These are phyloP conservation scores for Aporophyla lueneburgensis DNA, from an alignment of 2,888 invertebrate species.

Conservation along the genomic window DNA sequence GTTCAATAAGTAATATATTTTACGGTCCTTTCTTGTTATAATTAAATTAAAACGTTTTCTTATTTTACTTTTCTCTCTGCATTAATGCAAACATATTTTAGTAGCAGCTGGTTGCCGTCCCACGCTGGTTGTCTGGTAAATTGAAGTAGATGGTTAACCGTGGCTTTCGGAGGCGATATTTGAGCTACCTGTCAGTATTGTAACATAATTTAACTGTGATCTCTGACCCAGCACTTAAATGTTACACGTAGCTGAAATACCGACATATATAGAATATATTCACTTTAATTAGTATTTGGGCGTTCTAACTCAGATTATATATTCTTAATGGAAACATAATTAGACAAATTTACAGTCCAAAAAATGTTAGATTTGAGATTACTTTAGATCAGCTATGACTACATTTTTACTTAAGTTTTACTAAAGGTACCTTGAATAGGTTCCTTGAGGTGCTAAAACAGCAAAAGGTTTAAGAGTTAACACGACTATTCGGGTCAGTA, in stretches of 20 bases:
- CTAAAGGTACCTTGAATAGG: neutral
- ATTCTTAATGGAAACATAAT: conserved; percentile 2
- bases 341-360: neutral
- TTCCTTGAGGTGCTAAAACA: neutral
- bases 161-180: conserved; percentile 15
- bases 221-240: conserved; percentile 55
- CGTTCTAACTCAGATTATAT: neutral
- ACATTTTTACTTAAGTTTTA: neutral
- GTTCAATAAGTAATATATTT: conserved; percentile 42
- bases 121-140: conserved; percentile 42
- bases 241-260: conserved; percentile 22
- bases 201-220: conserved; percentile 42
- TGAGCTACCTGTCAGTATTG: conserved; percentile 33
- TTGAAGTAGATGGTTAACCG: conserved; percentile 28
- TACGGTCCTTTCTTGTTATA: conserved; percentile 36
- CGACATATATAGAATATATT: conserved; percentile 21
- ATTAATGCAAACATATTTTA: conserved; percentile 28
- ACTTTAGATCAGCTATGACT: neutral
- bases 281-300: conserved; percentile 9
- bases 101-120: conserved; percentile 32
- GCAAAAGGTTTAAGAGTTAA: neutral
- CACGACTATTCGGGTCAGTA: neutral
- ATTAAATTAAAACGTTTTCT: conserved; percentile 37
- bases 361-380: neutral
- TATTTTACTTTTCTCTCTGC: neutral